These are phyloP conservation scores for Amazona ochrocephala DNA, from an alignment of 2,797 vertebrate genomes.

Conservation along the genomic window DNA sequence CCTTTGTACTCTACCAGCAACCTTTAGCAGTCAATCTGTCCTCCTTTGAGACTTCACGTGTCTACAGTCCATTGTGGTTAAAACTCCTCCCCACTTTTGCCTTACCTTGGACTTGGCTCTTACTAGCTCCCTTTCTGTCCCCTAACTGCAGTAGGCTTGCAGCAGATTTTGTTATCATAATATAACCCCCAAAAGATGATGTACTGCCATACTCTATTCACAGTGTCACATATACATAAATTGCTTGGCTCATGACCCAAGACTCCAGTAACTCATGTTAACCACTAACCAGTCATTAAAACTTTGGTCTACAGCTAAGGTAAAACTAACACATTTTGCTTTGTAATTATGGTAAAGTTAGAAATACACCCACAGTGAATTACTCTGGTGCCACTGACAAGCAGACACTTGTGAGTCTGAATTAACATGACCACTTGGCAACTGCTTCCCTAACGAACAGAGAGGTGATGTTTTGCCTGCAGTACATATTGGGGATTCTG, in stretches of 20 bases:
- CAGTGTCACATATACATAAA: neutral
- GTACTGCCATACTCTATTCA: neutral
- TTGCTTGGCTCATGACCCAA: neutral
- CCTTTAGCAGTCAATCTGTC: neutral
- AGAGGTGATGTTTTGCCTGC: neutral
- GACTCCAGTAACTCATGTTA: neutral
- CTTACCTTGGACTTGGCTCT: neutral
- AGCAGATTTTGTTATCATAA: neutral
- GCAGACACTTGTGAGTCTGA: neutral
- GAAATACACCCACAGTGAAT: neutral
- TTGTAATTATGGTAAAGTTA: neutral
- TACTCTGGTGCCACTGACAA: neutral
- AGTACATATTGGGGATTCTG: neutral
- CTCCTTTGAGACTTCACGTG: neutral
- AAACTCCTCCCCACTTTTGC: neutral
- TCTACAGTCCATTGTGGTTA: rapidly evolving
- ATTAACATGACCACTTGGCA: neutral
- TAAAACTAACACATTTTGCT: neutral
- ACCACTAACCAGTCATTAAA: neutral
- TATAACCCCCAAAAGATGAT: neutral
- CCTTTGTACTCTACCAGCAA: neutral
- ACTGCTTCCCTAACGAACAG: neutral
- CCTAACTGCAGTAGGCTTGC: neutral
- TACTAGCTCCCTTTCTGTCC: neutral
- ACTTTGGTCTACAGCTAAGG: neutral